These are phyloP conservation scores for Macaca fascicularis DNA, from an alignment of 2,113 vertebrate species.

Conservation along the genomic window T2T-MFA8v1.1 NC_088388.1:76852501-76853000, in stretches of 20 bases:
- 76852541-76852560: too few relatives aligned
- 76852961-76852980: neutral
- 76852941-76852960: neutral
- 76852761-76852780: neutral
- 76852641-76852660: neutral
- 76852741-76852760: neutral
- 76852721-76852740: neutral
- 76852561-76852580: too few relatives aligned
- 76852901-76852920: too few relatives aligned
- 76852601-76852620: too few relatives aligned
- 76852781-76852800: neutral
- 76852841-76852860: neutral
- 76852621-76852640: too few relatives aligned
- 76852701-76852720: neutral
- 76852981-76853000: conserved; percentile 32
- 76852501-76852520: too few relatives aligned
- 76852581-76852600: too few relatives aligned
- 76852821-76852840: conserved; percentile 29
- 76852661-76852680: neutral
- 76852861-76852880: neutral
- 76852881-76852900: neutral
- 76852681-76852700: conserved; percentile 39
- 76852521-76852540: too few relatives aligned
- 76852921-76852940: too few relatives aligned
- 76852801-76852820: neutral